phyloP scores from a whole-genome alignment of 2,888 invertebrate genomes.

The Platycnemis pennipes region DNA sequence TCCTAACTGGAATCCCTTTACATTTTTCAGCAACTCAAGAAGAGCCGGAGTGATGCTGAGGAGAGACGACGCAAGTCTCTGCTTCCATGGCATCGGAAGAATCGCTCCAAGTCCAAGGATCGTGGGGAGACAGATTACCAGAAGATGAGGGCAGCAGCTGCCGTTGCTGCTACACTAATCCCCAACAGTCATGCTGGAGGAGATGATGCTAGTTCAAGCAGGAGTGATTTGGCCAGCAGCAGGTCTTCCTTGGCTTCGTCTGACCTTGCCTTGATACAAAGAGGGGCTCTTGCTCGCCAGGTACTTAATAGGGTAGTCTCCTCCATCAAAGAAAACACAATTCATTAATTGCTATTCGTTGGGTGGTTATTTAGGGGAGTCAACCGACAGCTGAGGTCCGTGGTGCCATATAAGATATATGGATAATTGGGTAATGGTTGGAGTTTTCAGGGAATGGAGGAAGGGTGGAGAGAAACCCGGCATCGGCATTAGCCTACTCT shows the following conservation, averaged over 20 bases:
- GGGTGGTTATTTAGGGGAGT: too few species aligned
- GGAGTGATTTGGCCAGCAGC: slow-evolving; percentile 82
- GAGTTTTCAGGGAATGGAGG: too few species aligned
- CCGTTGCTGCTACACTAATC: background rate
- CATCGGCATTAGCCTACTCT: too few species aligned
- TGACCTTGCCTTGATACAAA: slow-evolving; percentile 80
- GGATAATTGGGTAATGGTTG: too few species aligned
- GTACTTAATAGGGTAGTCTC: too few species aligned
- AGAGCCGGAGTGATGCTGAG: slow-evolving; percentile 92
- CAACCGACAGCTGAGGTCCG: too few species aligned
- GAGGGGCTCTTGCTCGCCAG: slow-evolving; percentile 77
- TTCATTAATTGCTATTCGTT: too few species aligned
- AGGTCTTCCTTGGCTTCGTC: slow-evolving; percentile 83
- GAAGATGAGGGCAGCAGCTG: slow-evolving; percentile 55
- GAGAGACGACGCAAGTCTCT: slow-evolving; percentile 94
- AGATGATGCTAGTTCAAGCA: slow-evolving; percentile 79
- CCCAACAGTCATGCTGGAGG: slow-evolving; percentile 74
- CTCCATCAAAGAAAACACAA: too few species aligned
- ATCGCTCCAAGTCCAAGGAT: slow-evolving; percentile 84
- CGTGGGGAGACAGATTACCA: slow-evolving; percentile 74
- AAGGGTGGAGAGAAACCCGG: too few species aligned
- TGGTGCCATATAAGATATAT: too few species aligned
- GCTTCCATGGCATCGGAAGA: slow-evolving; percentile 92
- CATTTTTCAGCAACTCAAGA: slow-evolving; percentile 83
- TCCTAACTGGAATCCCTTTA: background rate